A percentile compares a stretch with the other conserved stretches of the same genome.
These are phyloP conservation scores for Willisornis vidua DNA, from an alignment of 2,113 vertebrate species.

Conservation along the genomic window DNA sequence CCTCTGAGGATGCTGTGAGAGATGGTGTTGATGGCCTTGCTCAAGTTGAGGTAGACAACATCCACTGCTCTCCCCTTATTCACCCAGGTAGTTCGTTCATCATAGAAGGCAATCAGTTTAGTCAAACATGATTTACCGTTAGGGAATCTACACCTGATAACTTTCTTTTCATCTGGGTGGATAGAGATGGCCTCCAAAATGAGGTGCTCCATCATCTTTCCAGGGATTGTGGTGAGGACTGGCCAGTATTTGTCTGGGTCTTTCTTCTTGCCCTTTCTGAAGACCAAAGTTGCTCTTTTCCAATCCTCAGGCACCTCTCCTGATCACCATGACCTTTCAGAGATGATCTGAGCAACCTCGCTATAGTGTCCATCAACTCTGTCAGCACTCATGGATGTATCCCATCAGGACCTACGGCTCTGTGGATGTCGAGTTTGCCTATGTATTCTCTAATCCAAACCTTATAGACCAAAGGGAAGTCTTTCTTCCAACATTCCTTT, in stretches of 20 bases:
- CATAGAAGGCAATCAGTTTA: neutral
- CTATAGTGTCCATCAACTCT: fast-evolving
- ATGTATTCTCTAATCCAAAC: neutral
- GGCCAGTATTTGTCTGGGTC: neutral
- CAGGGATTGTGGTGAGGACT: neutral
- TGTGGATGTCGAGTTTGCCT: neutral
- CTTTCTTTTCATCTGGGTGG: neutral
- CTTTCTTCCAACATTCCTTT: neutral
- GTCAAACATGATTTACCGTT: neutral
- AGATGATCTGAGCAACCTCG: fast-evolving
- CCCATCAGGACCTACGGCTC: fast-evolving
- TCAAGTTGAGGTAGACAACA: neutral
- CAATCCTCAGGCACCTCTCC: neutral
- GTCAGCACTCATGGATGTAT: neutral
- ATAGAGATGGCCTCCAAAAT: neutral
- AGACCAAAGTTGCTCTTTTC: neutral
- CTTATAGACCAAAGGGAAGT: neutral
- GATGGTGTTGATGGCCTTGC: neutral
- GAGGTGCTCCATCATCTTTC: neutral
- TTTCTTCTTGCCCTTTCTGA: neutral
- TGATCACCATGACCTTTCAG: neutral
- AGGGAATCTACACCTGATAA: neutral
- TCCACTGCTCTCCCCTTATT: neutral
- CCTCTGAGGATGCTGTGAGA: neutral
- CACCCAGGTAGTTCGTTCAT: neutral